Conservation (phyloP, 2,888 invertebrate genomes). For the Sarcophaga carnaria region DNA sequence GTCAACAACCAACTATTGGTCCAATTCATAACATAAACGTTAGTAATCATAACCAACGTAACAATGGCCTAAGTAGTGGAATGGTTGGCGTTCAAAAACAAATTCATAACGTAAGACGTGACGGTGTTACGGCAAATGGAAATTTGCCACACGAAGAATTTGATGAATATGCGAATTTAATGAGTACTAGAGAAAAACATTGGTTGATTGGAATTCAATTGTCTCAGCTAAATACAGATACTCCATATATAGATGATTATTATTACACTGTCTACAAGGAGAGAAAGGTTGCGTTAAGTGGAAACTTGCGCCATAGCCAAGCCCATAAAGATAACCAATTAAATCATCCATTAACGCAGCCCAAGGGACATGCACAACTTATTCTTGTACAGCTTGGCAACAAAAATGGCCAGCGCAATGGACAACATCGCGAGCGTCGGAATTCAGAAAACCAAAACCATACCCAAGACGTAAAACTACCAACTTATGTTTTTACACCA, state of each 20-base stretch:
- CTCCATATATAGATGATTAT: conserved; percentile 98
- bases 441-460: conserved; percentile 81
- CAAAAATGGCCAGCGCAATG: conserved; percentile 82
- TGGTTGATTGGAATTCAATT: conserved; percentile 98
- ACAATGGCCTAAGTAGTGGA: conserved; percentile 52
- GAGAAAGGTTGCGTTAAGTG: conserved; percentile 84
- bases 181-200: conserved; percentile 96
- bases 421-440: conserved; percentile 83
- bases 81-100: conserved; percentile 52
- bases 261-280: conserved; percentile 94
- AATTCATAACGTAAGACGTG: conserved; percentile 72
- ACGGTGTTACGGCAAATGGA: conserved; percentile 78
- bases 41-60: conserved; percentile 74
- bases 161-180: conserved; percentile 95
- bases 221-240: conserved; percentile 95
- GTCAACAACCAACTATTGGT: conserved; percentile 72
- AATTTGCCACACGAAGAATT: conserved; percentile 81
- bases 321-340: conserved; percentile 86
- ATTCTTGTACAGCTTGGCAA: conserved; percentile 81
- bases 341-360: conserved; percentile 84
- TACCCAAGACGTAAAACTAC: conserved; percentile 84
- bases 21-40: conserved; percentile 64
- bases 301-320: conserved; percentile 84
- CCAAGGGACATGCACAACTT: conserved; percentile 82
- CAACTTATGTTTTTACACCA: conserved; percentile 89